Percentiles rank a stretch among this genome's conserved stretches.
Evolutionary conservation across 2,888 invertebrate genomes (phyloP).

Genomic region (Chydorus sphaericus): DNA sequence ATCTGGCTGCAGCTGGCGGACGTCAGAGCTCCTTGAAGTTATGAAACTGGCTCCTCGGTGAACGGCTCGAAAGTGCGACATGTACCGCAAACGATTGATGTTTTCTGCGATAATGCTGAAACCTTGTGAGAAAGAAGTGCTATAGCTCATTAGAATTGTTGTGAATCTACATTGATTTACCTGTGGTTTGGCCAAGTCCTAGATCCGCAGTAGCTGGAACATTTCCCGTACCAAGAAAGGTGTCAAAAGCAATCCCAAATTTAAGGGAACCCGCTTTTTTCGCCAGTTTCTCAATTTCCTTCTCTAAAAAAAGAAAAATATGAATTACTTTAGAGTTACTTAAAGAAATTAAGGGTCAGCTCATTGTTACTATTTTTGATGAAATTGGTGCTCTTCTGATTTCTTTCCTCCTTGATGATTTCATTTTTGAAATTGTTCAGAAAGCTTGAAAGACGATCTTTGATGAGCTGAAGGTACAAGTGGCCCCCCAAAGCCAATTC

Average conservation of each 20-base stretch:
- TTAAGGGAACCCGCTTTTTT: too few relatives aligned
- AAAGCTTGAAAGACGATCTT: conserved; percentile 60
- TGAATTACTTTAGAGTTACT: too few relatives aligned
- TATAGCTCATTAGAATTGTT: too few relatives aligned
- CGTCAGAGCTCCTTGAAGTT: conserved; percentile 90
- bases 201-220: conserved; percentile 53
- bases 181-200: conserved; percentile 65
- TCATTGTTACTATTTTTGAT: too few relatives aligned
- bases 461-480: conserved; percentile 63
- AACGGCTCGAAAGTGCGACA: conserved; percentile 91
- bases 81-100: conserved; percentile 86
- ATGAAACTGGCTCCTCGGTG: conserved; percentile 91
- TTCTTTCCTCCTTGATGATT: conserved; percentile 40
- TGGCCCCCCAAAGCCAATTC: conserved; percentile 73
- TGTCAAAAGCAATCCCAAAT: conserved; percentile 48
- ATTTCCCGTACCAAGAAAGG: conserved; percentile 85
- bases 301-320: conserved; percentile 18
- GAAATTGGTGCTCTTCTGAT: background rate
- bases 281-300: too few relatives aligned
- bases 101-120: conserved; percentile 87
- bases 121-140: too few relatives aligned
- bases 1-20: conserved; percentile 83
- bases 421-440: conserved; percentile 38
- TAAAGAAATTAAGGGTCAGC: too few relatives aligned
- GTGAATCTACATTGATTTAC: conserved; percentile 20